Evolutionary conservation across 2,888 invertebrate genomes (phyloP).

Genomic region (Phortica okadai): DNA sequence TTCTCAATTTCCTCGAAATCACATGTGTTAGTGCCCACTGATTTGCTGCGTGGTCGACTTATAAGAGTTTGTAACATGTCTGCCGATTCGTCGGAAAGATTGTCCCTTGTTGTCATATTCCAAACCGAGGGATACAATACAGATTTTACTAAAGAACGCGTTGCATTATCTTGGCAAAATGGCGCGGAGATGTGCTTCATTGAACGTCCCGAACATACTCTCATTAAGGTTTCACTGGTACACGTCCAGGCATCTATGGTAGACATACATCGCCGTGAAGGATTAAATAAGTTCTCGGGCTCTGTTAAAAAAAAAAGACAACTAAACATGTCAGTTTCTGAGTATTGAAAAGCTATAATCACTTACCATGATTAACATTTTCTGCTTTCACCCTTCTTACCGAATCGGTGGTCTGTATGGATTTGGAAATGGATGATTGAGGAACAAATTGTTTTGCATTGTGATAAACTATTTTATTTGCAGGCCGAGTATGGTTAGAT

Average conservation of each 20-base stretch:
- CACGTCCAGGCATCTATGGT: constrained; percentile 15
- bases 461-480: not conserved
- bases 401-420: constrained; percentile 4
- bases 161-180: not conserved
- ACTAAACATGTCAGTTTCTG: not conserved
- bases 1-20: no score
- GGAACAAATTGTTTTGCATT: not conserved
- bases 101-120: not conserved
- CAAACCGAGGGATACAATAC: constrained; percentile 17
- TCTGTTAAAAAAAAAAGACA: not conserved
- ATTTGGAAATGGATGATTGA: not conserved
- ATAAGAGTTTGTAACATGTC: not conserved
- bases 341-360: not conserved
- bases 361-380: not conserved
- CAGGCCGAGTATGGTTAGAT: not conserved
- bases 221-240: not conserved
- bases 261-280: not conserved
- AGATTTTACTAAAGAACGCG: not conserved
- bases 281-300: not conserved
- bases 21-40: not conserved
- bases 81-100: not conserved
- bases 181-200: not conserved
- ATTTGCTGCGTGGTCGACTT: not conserved
- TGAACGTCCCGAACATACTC: not conserved
- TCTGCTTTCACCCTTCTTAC: not conserved